Percentiles rank a stretch among this genome's conserved stretches.
Conservation (phyloP, 2,113 vertebrate genomes). For the Suricata suricatta region DNA sequence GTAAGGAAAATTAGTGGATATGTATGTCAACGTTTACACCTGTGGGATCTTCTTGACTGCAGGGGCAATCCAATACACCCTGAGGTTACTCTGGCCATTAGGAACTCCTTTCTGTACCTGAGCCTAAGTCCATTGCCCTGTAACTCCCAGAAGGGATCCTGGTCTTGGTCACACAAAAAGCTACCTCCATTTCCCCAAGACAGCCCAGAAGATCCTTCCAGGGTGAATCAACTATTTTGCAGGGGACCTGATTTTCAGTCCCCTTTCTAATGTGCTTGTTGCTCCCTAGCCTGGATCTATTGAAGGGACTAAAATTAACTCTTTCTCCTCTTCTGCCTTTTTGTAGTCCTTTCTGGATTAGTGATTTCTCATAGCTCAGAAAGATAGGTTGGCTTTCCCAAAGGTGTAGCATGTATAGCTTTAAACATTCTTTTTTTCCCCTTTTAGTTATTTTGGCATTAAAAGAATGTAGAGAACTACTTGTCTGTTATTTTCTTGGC, state of each 20-base stretch:
- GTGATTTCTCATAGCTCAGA: neutral
- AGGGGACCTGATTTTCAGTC: neutral
- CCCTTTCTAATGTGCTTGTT: neutral
- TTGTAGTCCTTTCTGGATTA: neutral
- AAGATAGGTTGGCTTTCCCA: neutral
- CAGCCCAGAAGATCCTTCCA: neutral
- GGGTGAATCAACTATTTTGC: neutral
- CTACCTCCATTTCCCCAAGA: neutral
- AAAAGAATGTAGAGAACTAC: neutral
- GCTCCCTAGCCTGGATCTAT: neutral
- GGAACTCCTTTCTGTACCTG: neutral
- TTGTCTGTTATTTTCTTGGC: neutral
- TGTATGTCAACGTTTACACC: neutral
- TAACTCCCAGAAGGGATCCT: neutral
- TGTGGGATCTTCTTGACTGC: neutral
- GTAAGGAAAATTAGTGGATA: neutral
- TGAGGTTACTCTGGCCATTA: neutral
- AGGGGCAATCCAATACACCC: neutral
- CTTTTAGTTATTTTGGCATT: neutral
- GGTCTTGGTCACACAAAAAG: neutral
- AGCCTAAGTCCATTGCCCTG: neutral
- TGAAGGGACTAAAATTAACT: neutral
- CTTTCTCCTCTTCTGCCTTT: neutral
- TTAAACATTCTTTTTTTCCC: neutral
- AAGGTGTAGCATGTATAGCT: neutral